Conservation (phyloP, 2,113 vertebrate species). For the Catharus minimus region DNA sequence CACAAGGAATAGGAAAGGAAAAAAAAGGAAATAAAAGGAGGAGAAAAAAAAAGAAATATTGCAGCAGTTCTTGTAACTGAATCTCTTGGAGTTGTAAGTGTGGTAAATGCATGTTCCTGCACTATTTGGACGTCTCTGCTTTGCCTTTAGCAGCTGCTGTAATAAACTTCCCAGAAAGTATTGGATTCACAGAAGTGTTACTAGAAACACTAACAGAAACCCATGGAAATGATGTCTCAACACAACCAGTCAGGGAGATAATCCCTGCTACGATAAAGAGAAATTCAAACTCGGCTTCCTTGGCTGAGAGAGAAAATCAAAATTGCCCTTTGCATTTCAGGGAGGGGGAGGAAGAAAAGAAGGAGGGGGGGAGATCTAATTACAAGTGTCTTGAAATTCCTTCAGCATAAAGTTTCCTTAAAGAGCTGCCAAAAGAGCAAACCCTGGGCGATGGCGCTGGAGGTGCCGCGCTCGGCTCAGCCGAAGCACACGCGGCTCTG, state of each 20-base stretch:
- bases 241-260: background rate
- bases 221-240: background rate
- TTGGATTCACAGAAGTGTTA: background rate
- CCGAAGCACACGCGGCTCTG: conserved; percentile 3
- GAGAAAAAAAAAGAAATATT: background rate
- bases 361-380: conserved; percentile 44
- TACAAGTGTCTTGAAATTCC: conserved; percentile 69
- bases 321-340: background rate
- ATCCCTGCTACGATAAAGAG: background rate
- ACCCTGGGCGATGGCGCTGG: conserved; percentile 45
- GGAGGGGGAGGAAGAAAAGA: background rate
- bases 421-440: conserved; percentile 64
- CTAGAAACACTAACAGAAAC: conserved; percentile 23
- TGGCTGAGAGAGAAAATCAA: conserved; percentile 32
- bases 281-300: background rate
- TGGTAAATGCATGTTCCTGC: background rate
- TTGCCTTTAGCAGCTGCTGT: conserved; percentile 38
- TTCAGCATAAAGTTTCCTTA: conserved; percentile 65
- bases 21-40: too few relatives aligned
- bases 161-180: conserved; percentile 48
- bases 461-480: conserved; percentile 50
- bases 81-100: conserved; percentile 14
- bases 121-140: background rate
- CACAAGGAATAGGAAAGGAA: background rate
- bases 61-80: conserved; percentile 29